These are phyloP conservation scores for Dolichotis patagonum DNA, from an alignment of 2,113 vertebrate species.

Conservation along the genomic window DNA sequence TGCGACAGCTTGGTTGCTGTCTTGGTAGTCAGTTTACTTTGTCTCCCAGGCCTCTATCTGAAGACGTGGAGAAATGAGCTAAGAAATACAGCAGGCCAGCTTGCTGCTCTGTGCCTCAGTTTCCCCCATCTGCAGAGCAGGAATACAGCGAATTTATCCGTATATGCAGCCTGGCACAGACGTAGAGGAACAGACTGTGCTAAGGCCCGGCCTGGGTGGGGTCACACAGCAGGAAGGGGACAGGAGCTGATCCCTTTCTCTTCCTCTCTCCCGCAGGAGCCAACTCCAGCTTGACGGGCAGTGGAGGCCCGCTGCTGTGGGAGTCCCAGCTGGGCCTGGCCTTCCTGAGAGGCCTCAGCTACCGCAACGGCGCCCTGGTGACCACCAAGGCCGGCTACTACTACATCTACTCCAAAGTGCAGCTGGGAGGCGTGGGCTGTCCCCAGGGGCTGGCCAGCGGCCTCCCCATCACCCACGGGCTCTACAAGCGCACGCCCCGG, in stretches of 20 bases:
- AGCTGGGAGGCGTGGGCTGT: slow-evolving; percentile 57
- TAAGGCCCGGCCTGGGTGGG: accelerated
- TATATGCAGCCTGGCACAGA: not conserved
- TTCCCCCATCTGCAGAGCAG: not conserved
- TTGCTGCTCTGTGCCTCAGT: not conserved
- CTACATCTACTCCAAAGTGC: slow-evolving; percentile 91
- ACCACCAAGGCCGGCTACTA: slow-evolving; percentile 87
- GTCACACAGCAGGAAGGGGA: not conserved
- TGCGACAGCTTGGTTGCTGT: not conserved
- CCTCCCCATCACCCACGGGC: slow-evolving; percentile 77
- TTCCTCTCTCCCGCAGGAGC: slow-evolving; percentile 52
- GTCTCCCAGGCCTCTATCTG: not conserved
- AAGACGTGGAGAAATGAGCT: not conserved
- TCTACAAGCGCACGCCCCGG: slow-evolving; percentile 78
- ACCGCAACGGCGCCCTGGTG: slow-evolving; percentile 82
- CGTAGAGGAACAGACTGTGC: not conserved
- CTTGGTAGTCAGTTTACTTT: not conserved
- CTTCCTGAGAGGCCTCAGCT: slow-evolving; percentile 84
- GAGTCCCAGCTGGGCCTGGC: slow-evolving; percentile 71
- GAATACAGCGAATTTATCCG: not conserved
- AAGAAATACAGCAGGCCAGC: not conserved
- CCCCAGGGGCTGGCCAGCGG: not conserved
- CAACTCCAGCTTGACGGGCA: not conserved
- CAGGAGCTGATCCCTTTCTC: not conserved
- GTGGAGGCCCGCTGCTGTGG: slow-evolving; percentile 83